Base-by-base conservation (phyloP, 1,140 invertebrate genomes). In the Sesamia nonagrioides region DNA sequence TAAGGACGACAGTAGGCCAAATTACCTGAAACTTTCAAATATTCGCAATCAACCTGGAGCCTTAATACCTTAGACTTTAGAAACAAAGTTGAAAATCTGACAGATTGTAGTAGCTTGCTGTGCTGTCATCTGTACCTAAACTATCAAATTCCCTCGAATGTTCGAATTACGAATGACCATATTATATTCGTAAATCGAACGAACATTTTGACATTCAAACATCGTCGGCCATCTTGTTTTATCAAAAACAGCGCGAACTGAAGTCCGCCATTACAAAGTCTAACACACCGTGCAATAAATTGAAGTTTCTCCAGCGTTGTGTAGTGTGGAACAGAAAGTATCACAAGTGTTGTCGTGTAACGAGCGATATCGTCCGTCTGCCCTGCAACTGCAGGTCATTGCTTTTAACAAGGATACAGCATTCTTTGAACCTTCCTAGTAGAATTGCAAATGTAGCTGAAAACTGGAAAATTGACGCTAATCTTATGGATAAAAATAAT, bases 341-440 rank as follows among this genome's bases (percentile, higher is more conserved):
- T 35, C 18, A 63, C 37, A 18, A 63, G 37, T 42, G 58, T 61
- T 42, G 8, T 42, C 17, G 60, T 11, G 60, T 42, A 42, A 63
- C 60, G n/a, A 63, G 60, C n/a, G 8, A 6, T 42, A 63, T 42
- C 56, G 3, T 35, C 33, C 11, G 60, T 63, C 17, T 37, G 6
- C n/a, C 35, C 35, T 63, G 35, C 6, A 18, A 60, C 13, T 13
- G 15, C 60, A 68, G 63, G 63, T 68, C 63, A 15, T 68, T 68
- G 18, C 18, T 33, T 68, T 13, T 33, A 68, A 68, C 63, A 50
- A 48, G 63, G 63, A 68, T 50, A n/a, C 50, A 50, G 2, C 8
- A 27, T 33, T 13, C 2, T 9, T 56, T 1, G 18, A 66, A 48
- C n/a, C 35, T 17, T 61, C 8, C 35, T 6, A n/a, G 18, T 1